A percentile compares a stretch with the other conserved stretches of the same genome.
Evolutionary conservation across 2,797 vertebrate genomes (phyloP).

Genomic region (Sebastes elongatus): DNA sequence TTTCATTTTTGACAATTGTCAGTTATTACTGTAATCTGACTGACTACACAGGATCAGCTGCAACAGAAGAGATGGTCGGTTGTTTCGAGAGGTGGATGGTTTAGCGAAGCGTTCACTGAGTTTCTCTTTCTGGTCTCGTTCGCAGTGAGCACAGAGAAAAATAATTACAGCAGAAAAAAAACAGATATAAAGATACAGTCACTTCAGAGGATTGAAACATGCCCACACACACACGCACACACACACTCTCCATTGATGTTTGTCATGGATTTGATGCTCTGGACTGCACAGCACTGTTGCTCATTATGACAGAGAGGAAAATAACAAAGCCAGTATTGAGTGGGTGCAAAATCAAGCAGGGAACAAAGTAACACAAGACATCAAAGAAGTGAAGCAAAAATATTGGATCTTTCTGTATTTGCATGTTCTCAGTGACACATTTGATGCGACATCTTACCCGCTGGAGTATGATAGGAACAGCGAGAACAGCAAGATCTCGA

Average conservation of each 20-base stretch:
- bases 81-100: conserved; percentile 2
- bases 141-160: conserved; percentile 21
- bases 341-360: conserved; percentile 43
- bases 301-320: conserved; percentile 57
- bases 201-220: conserved; percentile 41
- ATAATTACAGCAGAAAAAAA: conserved; percentile 33
- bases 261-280: conserved; percentile 53
- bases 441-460: conserved; percentile 9
- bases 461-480: neutral
- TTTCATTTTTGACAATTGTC: conserved; percentile 4
- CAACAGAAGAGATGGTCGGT: neutral
- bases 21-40: conserved; percentile 12
- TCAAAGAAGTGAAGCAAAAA: conserved; percentile 36
- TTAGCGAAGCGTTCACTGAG: neutral
- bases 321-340: conserved; percentile 48
- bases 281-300: conserved; percentile 37
- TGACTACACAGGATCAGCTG: neutral
- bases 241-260: conserved; percentile 48
- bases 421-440: conserved; percentile 5
- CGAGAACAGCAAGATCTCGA: neutral
- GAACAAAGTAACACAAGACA: conserved; percentile 39
- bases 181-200: conserved; percentile 6
- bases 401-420: conserved; percentile 12
- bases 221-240: conserved; percentile 19
- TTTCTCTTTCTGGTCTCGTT: conserved; percentile 11